Conservation (phyloP, 2,113 vertebrate species). For the Chaetura pelagica region DNA sequence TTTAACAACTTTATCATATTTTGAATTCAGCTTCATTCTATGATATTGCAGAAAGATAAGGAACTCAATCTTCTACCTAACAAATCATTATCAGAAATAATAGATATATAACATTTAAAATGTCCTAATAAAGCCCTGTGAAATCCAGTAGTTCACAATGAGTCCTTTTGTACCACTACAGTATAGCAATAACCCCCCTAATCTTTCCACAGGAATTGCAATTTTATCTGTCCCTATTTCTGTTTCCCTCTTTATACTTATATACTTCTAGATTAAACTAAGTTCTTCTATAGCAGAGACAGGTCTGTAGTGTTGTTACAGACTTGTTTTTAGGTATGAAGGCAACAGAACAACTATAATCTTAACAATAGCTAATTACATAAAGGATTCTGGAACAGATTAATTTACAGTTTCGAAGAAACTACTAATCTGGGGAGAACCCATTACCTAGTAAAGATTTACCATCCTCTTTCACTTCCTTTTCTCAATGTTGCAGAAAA, state of each 20-base stretch:
- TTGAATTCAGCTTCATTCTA: slow-evolving; percentile 69
- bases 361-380: not conserved
- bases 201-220: not conserved
- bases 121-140: not conserved
- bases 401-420: not conserved
- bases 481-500: not conserved
- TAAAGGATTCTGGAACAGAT: not conserved
- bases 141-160: not conserved
- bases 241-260: not conserved
- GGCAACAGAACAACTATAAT: not conserved
- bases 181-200: not conserved
- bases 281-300: not conserved
- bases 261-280: not conserved
- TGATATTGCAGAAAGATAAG: slow-evolving; percentile 64
- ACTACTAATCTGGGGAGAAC: not conserved
- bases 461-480: not conserved
- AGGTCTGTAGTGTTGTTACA: not conserved
- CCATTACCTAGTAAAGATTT: not conserved
- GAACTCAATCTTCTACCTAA: slow-evolving; percentile 40
- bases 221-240: not conserved
- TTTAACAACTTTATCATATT: slow-evolving; percentile 75
- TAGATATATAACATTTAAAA: slow-evolving; percentile 1
- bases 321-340: not conserved
- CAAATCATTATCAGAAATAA: slow-evolving; percentile 31
- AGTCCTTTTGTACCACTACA: not conserved